Base-by-base conservation (phyloP, 2,797 vertebrate species). In the Limosa lapponica region DNA sequence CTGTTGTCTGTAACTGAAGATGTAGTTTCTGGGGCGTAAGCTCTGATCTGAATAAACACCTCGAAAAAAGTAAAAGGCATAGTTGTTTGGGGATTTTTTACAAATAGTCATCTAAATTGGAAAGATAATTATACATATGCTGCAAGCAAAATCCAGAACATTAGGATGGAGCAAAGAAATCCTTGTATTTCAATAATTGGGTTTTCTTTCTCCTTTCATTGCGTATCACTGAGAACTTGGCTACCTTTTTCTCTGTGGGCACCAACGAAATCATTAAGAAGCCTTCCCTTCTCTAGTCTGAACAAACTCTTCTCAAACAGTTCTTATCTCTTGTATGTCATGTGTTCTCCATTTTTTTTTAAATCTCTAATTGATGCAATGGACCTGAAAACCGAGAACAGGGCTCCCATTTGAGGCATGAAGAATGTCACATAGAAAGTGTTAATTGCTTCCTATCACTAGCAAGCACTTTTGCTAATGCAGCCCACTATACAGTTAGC, bases 391-490 rank as follows among this genome's bases (percentile, higher is more conserved):
- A 65, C 16, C 30, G 73, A 72, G 27, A 77, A 9, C 19, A 69
- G 13, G 10, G 4, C 13, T 67, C 70, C 37, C 8, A 7, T 77
- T 43, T 88, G 72, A 83, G 44, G 34, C 30, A 36, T 57, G 41
- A 70, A 46, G 7, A 58, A 23, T 0, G 1, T 55, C 2, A 1
- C 48, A 28, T 3, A 41, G 23, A 12, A 61, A 20, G 11, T 27
- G 11, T 41, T 75, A 15, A 20, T 66, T 57, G 36, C 14, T 54
- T 79, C 32, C n/a, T 7, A 11, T 83, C 4, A 8, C 8, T 27
- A 65, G 10, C 25, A 37, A 52, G 10, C 2, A 11, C 3, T 80
- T n/a, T 22, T 54, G 37, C 30, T 69, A 44, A 30, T 0, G 3
- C 6, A 69, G 44, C 24, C 67, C 11, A 3, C 34, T 72, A 1